Evolutionary conservation across 2,888 invertebrate species (phyloP), one percentile per base, ranked within the genome.

Genomic region (Polyploca ridens): DNA sequence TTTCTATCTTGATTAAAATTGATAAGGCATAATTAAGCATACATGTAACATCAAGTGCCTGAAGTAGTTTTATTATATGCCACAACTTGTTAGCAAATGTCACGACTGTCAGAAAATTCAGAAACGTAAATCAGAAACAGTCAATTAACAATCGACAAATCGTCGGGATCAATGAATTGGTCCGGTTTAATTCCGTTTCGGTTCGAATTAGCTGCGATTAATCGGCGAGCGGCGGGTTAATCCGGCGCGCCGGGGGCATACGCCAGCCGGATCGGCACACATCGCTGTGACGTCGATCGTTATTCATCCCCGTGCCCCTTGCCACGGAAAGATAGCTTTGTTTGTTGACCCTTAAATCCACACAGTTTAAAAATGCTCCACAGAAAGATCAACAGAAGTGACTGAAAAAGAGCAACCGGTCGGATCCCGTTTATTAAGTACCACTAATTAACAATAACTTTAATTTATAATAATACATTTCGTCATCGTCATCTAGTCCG

Each of bases 201-300:
- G 93, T 90, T 90, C 86, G 90, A 90, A 92, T 93, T 93, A 93
- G 90, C 85, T 85, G 89, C 93, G 91, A 93, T 93, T 93, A 93
- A 94, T 93, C 88, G 90, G 82, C 83, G 86, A 82, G 84, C 86
- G 86, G 85, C 88, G 89, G 90, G 90, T 86, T 91, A 91, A 91
- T 90, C 91, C 90, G 79, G 41, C 61, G 54, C 64, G 64, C 57
- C 71, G 66, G 65, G 65, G 69, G 70, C 77, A 76, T 74, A 73
- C 76, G 71, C 78, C 79, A 72, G 78, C 77, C 84, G 85, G 83
- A 79, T 82, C 87, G 88, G 90, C 93, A 90, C 93, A 93, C 94
- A 93, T 94, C 93, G 93, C 82, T 80, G 77, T 94, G 94, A 94
- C 93, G 89, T 78, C 86, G 85, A 79, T 90, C 93, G 94, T 94